Percentiles rank a stretch among this genome's conserved stretches.
Conservation (phyloP, 92 coral and sea anemone genomes). For the Heteractis magnifica region DNA sequence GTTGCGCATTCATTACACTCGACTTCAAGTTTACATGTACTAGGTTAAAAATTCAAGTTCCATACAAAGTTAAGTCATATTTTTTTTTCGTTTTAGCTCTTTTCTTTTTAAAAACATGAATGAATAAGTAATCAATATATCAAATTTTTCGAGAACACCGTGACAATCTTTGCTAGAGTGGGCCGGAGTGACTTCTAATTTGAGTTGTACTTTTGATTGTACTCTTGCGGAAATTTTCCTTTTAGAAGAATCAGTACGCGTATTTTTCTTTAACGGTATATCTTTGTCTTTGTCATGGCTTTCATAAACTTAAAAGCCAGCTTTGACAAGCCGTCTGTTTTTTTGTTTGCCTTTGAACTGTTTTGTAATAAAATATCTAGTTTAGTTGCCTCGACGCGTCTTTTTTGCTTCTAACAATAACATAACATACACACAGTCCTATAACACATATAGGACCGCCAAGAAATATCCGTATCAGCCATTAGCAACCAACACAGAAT, state of each 20-base stretch:
- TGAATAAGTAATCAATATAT: background rate
- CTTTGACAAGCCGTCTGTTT: conserved; percentile 18
- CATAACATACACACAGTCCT: background rate
- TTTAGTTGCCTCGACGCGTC: background rate
- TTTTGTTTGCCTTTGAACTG: conserved; percentile 2
- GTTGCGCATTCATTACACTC: background rate
- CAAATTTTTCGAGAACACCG: background rate
- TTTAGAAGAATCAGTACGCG: background rate
- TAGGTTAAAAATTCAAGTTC: background rate
- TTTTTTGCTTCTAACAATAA: background rate
- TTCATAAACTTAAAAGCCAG: background rate
- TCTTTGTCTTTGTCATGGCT: conserved; percentile 17
- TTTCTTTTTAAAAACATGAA: background rate
- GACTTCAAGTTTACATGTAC: background rate
- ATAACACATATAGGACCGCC: conserved; percentile 2
- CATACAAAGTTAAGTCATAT: background rate
- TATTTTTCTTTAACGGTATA: conserved; percentile 2
- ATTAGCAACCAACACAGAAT: conserved; percentile 12
- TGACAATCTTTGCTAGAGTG: background rate
- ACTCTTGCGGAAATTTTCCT: background rate
- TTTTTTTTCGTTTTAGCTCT: background rate
- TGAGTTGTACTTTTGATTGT: background rate
- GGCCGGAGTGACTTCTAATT: conserved; percentile 3
- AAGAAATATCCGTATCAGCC: conserved; percentile 22
- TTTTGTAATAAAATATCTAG: background rate